These are phyloP conservation scores for Ceraclea dissimilis DNA, from an alignment of 2,888 invertebrate genomes.

Conservation along the genomic window DNA sequence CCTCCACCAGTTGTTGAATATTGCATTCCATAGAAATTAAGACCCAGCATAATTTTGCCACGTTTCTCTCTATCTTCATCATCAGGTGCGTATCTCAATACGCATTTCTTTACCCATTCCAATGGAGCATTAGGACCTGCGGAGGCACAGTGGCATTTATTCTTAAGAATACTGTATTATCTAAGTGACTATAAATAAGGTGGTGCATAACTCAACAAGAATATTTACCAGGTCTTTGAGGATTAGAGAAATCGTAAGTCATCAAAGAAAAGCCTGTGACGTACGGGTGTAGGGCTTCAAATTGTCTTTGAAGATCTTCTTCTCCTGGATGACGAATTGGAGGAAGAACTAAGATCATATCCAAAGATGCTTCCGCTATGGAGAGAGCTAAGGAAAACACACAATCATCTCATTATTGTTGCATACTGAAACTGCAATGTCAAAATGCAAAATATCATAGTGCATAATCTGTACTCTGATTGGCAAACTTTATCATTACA, in stretches of 20 bases:
- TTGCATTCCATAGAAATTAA: constrained; percentile 92
- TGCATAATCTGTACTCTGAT: too few species aligned
- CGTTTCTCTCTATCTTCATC: constrained; percentile 51
- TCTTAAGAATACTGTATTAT: background rate
- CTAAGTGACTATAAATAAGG: too few species aligned
- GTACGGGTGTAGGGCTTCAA: constrained; percentile 66
- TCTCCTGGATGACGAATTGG: constrained; percentile 60
- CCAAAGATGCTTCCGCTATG: constrained; percentile 49
- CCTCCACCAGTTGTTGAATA: constrained; percentile 77
- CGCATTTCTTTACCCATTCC: constrained; percentile 70
- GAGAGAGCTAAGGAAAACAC: constrained; percentile 41
- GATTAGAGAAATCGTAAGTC: constrained; percentile 90
- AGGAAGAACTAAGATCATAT: constrained; percentile 71
- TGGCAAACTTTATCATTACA: too few species aligned
- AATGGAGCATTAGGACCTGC: constrained; percentile 84
- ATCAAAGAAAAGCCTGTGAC: constrained; percentile 88
- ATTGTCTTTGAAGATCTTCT: constrained; percentile 66
- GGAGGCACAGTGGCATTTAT: constrained; percentile 23
- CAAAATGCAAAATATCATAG: too few species aligned
- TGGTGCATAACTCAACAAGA: too few species aligned
- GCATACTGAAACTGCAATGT: too few species aligned
- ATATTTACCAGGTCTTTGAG: constrained; percentile 63
- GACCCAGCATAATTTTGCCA: constrained; percentile 74
- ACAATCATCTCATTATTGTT: background rate
- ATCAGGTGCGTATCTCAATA: constrained; percentile 64